Percentiles rank a stretch among this genome's conserved stretches.
Conservation (phyloP, 2,113 vertebrate species). For the Chionis minor region DNA sequence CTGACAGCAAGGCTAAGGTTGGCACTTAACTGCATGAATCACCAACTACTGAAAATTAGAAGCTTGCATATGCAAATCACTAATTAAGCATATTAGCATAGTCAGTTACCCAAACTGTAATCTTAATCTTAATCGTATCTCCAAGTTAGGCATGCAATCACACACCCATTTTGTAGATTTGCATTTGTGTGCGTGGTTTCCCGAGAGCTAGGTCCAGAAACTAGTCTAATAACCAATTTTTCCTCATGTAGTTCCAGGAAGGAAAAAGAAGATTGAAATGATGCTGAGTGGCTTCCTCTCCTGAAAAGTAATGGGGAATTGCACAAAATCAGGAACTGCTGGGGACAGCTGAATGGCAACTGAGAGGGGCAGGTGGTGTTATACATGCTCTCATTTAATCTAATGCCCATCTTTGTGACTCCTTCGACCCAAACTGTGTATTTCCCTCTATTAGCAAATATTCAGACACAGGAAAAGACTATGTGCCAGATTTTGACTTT, state of each 20-base stretch:
- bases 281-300: neutral
- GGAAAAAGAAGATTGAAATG: neutral
- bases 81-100: conserved; percentile 40
- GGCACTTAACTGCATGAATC: neutral
- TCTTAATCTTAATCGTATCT: neutral
- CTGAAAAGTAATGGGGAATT: neutral
- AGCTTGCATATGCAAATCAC: conserved; percentile 54
- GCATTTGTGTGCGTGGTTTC: neutral
- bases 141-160: neutral
- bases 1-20: neutral
- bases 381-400: neutral
- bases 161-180: conserved; percentile 13
- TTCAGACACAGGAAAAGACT: neutral
- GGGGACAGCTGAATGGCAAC: neutral
- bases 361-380: no score
- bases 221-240: neutral
- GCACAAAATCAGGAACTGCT: neutral
- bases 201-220: neutral
- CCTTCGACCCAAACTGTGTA: neutral
- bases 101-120: conserved; percentile 37
- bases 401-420: neutral
- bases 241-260: neutral
- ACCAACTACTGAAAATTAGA: neutral
- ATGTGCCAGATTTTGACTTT: conserved; percentile 47
- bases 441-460: neutral